Percentiles rank a stretch among this genome's conserved stretches.
phyloP scores from a whole-genome alignment of 2,888 invertebrate species.

The Chaetoderma sp. region DNA sequence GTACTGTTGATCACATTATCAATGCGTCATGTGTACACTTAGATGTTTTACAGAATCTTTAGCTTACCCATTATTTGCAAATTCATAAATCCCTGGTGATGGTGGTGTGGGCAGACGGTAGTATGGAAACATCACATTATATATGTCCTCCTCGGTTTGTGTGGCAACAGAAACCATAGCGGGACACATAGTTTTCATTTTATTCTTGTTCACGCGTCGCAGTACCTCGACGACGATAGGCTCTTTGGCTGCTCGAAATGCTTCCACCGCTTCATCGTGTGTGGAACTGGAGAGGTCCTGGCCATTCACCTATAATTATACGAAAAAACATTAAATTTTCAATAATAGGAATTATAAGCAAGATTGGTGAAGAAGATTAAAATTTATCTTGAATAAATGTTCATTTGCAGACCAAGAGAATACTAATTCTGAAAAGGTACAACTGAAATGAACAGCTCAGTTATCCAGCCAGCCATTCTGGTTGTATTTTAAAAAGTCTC shows the following conservation, averaged over 20 bases:
- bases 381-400: too few species aligned
- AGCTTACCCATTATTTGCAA: conserved; percentile 56
- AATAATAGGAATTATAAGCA: too few species aligned
- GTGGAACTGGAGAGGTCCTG: conserved; percentile 67
- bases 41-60: too few species aligned
- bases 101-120: conserved; percentile 59
- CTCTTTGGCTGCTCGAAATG: conserved; percentile 67
- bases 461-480: too few species aligned
- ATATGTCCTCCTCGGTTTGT: conserved; percentile 66
- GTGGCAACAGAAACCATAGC: conserved; percentile 66
- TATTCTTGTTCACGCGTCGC: conserved; percentile 58
- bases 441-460: too few species aligned
- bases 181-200: conserved; percentile 49
- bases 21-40: too few species aligned
- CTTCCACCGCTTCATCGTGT: conserved; percentile 69
- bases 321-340: conserved; percentile 23
- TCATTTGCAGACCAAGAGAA: too few species aligned
- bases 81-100: conserved; percentile 48
- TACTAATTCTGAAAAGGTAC: too few species aligned
- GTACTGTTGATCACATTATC: too few species aligned
- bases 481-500: too few species aligned
- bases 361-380: too few species aligned
- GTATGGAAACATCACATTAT: too few species aligned
- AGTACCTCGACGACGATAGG: conserved; percentile 69
- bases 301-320: conserved; percentile 66